These are phyloP conservation scores for Mnemiopsis leidyi DNA, from an alignment of 37 sponge, comb jelly and placozoan genomes.

Conservation along the genomic window DNA sequence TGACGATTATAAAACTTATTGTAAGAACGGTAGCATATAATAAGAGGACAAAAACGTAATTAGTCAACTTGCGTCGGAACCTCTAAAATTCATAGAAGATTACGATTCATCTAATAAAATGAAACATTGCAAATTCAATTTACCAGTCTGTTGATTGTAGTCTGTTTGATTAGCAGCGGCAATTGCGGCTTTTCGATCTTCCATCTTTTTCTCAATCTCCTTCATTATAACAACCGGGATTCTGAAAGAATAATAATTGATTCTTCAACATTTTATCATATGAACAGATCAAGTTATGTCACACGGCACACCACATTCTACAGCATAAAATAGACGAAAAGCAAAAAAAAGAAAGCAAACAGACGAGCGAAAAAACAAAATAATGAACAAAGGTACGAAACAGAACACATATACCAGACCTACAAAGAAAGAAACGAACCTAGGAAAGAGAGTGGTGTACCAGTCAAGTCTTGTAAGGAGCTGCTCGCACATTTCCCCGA, in stretches of 20 bases:
- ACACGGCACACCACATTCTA: too few species aligned
- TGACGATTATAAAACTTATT: too few species aligned
- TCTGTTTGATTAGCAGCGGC: background rate
- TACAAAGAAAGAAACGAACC: constrained; percentile 44
- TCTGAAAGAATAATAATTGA: background rate
- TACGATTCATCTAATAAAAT: background rate
- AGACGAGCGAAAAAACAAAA: background rate
- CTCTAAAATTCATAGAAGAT: too few species aligned
- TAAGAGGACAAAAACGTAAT: too few species aligned
- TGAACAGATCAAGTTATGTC: too few species aligned
- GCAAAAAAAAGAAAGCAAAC: background rate
- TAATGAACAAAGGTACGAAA: background rate
- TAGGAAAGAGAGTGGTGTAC: constrained; percentile 96
- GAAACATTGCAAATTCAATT: background rate
- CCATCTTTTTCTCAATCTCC: constrained; percentile 57
- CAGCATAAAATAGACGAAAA: background rate
- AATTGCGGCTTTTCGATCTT: constrained; percentile 20
- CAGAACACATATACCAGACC: background rate
- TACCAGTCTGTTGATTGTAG: background rate
- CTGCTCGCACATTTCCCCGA: constrained; percentile 91
- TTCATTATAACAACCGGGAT: constrained; percentile 47
- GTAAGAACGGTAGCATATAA: too few species aligned
- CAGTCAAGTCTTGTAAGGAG: constrained; percentile 94
- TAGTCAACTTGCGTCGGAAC: too few species aligned
- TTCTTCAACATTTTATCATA: too few species aligned